Conservation (phyloP, 1,140 invertebrate genomes). For the Bombus waltoni region DNA sequence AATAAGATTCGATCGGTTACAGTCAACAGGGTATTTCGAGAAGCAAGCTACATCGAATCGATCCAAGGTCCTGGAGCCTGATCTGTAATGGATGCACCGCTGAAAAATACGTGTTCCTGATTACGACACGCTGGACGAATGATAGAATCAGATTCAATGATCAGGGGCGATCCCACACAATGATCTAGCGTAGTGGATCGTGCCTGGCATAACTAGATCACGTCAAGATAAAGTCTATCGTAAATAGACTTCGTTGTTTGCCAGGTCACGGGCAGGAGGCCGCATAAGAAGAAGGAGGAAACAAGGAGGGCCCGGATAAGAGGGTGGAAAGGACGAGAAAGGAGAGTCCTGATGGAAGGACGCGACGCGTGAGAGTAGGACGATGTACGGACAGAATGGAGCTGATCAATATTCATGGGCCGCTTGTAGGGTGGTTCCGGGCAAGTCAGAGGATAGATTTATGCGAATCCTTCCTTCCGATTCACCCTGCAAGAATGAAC, state of each 20-base stretch:
- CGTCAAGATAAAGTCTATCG: conserved; percentile 77
- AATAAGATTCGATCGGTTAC: too few species aligned
- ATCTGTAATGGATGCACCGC: too few species aligned
- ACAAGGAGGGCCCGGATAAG: neutral
- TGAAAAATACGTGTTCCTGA: conserved; percentile 9
- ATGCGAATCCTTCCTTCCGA: conserved; percentile 81
- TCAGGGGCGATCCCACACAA: conserved; percentile 26
- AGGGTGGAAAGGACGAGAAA: neutral
- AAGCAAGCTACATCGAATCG: too few species aligned
- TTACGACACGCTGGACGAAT: neutral
- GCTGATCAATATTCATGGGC: conserved; percentile 82
- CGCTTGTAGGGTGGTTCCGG: conserved; percentile 71
- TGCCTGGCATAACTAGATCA: conserved; percentile 80
- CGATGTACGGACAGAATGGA: conserved; percentile 65
- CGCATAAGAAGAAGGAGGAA: neutral
- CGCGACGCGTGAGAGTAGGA: conserved; percentile 56
- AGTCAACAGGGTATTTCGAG: too few species aligned
- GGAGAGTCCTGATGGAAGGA: conserved; percentile 13
- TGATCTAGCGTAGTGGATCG: conserved; percentile 68
- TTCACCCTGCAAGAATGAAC: conserved; percentile 56
- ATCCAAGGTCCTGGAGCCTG: too few species aligned
- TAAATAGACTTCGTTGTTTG: conserved; percentile 72
- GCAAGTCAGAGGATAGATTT: conserved; percentile 69
- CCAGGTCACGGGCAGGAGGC: conserved; percentile 14
- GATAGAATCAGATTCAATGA: conserved; percentile 44